Base-by-base conservation (phyloP, 1,140 invertebrate genomes). In the Calephelis virginiensis region DNA sequence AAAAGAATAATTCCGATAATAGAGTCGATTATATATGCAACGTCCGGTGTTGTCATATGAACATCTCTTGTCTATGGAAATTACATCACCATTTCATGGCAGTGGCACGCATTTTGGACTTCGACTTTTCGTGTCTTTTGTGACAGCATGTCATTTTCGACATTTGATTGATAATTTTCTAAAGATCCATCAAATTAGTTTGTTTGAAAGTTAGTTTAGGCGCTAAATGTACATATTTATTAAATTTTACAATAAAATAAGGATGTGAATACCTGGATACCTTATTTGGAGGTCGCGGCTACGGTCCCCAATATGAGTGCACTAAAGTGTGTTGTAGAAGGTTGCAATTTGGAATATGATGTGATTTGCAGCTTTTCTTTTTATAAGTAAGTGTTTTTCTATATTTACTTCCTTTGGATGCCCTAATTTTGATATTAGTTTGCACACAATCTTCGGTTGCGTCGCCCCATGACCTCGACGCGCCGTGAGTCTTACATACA, bases 121-220 rank as follows among this genome's bases (percentile, higher is more conserved):
- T 87, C 82, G 85, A 88, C 85, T 89, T 90, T 90, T 88, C 85
- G 85, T 90, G 88, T 89, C 88, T 90, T 90, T 88, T 85, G 85
- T 90, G 88, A 90, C 88, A 90, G 85, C 82, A 90, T 86, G 88
- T 90, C 88, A 90, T 86, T 90, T 89, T 86, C 85, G 88, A 90
- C 88, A 85, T 90, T 90, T 90, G 88, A 89, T 89, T 90, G 88
- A 90, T 90, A 90, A 90, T 89, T 90, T 89, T 89, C 80, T 77
- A 82, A 85, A 85, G 86, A 89, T 82, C 87, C 82, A 88, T 90
- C 88, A 90, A 89, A 88, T 87, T 90, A 89, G 86, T 89, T 88
- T 90, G 87, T 89, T 90, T 89, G 86, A 89, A 90, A 90, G 85
- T 86, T 87, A 86, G 81, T 87, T 90, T 90, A 77, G 82, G 86